phyloP scores from a whole-genome alignment of 2,113 vertebrate genomes.

The Tapirus terrestris region DNA sequence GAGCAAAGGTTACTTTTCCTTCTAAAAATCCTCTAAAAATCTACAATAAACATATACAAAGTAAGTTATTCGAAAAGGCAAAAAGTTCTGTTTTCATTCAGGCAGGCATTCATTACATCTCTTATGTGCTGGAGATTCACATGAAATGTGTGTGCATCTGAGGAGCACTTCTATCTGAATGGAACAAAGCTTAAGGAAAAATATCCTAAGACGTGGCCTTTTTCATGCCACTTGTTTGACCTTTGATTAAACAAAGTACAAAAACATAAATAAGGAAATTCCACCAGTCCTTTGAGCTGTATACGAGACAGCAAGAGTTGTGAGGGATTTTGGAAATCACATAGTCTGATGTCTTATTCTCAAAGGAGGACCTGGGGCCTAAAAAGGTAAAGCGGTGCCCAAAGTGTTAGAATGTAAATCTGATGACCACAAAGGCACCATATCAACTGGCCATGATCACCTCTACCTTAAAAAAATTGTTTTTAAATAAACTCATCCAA shows the following conservation, averaged over 20 bases:
- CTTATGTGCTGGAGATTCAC: background rate
- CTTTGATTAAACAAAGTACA: background rate
- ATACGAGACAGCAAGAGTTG: background rate
- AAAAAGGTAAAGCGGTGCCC: background rate
- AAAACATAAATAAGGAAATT: background rate
- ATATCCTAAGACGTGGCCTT: background rate
- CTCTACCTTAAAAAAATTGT: background rate
- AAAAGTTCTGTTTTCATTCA: background rate
- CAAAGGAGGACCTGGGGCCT: background rate
- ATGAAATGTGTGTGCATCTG: background rate
- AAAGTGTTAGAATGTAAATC: background rate
- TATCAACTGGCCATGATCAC: background rate
- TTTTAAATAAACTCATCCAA: background rate
- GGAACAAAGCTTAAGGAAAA: background rate
- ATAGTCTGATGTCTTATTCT: background rate
- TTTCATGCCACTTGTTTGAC: background rate
- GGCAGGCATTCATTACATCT: background rate
- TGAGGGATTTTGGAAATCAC: background rate
- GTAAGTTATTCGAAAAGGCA: background rate
- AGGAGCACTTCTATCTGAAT: background rate
- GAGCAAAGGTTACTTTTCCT: conserved; percentile 96
- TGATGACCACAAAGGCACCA: background rate
- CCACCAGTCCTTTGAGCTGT: background rate
- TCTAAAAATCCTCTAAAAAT: conserved; percentile 96
- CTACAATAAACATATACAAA: conserved; percentile 83